These are phyloP conservation scores for Coenonympha glycerion DNA, from an alignment of 2,888 invertebrate species.

Conservation along the genomic window DNA sequence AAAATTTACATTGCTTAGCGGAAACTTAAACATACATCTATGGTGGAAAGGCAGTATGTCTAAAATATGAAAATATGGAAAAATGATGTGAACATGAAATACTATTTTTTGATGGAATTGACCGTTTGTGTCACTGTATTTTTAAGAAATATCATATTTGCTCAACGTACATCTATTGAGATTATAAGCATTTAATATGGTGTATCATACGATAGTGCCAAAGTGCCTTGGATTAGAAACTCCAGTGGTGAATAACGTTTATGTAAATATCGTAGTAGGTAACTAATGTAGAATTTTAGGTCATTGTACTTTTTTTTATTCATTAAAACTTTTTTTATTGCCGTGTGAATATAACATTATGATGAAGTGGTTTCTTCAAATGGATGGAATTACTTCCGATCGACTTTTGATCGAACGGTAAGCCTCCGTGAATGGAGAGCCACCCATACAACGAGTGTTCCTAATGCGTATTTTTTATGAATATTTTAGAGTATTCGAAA, in stretches of 20 bases:
- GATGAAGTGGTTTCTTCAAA: too few species aligned
- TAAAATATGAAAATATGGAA: neutral
- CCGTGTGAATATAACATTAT: too few species aligned
- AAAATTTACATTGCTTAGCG: too few species aligned
- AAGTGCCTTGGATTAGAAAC: neutral
- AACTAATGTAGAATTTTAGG: neutral
- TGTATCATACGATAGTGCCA: neutral
- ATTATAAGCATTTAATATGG: conserved; percentile 29
- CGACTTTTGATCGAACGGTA: too few species aligned
- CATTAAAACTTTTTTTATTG: too few species aligned
- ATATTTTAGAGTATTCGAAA: too few species aligned
- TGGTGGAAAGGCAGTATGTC: neutral
- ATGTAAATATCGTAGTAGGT: neutral
- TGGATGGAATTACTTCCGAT: too few species aligned
- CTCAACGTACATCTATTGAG: conserved; percentile 31
- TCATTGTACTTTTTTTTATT: neutral
- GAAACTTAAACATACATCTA: too few species aligned
- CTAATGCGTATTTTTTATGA: too few species aligned
- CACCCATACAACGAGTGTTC: too few species aligned
- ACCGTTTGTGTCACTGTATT: neutral
- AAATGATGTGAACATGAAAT: too few species aligned
- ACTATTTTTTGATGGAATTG: neutral
- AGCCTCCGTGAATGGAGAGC: too few species aligned
- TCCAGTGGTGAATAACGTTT: neutral
- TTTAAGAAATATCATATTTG: conserved; percentile 15